Conservation (phyloP, 2,888 invertebrate species). For the Micoletzkya japonica region DNA sequence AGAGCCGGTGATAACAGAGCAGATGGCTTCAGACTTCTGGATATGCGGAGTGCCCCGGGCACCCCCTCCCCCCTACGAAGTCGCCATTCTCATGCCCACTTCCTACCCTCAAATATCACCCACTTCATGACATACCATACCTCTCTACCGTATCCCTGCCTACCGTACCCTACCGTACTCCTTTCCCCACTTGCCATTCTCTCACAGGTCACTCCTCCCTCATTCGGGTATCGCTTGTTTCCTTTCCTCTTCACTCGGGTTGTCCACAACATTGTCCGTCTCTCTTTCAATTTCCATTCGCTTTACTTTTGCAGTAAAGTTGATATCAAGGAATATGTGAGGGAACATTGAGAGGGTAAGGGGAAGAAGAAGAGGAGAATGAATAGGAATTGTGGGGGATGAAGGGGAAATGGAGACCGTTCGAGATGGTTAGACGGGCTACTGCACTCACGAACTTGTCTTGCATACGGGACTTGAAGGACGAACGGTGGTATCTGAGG, state of each 20-base stretch:
- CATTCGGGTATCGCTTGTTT: no score
- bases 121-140: no score
- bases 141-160: no score
- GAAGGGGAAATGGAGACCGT: neutral
- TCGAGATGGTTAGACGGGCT: neutral
- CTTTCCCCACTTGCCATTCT: neutral
- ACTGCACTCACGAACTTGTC: no score
- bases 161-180: neutral
- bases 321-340: no score
- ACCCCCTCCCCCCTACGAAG: constrained; percentile 27
- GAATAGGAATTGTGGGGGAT: neutral
- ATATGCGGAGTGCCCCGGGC: constrained; percentile 19
- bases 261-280: neutral
- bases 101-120: no score
- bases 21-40: constrained; percentile 26
- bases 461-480: neutral
- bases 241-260: neutral
- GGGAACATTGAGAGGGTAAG: no score
- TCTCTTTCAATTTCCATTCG: neutral
- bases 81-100: constrained; percentile 21
- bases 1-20: constrained; percentile 24
- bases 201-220: neutral
- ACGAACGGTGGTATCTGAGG: constrained; percentile 7
- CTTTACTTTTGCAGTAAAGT: no score
- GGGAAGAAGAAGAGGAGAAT: no score